Conservation (phyloP, 2,113 vertebrate genomes). For the Ceuthmochares aereus region DNA sequence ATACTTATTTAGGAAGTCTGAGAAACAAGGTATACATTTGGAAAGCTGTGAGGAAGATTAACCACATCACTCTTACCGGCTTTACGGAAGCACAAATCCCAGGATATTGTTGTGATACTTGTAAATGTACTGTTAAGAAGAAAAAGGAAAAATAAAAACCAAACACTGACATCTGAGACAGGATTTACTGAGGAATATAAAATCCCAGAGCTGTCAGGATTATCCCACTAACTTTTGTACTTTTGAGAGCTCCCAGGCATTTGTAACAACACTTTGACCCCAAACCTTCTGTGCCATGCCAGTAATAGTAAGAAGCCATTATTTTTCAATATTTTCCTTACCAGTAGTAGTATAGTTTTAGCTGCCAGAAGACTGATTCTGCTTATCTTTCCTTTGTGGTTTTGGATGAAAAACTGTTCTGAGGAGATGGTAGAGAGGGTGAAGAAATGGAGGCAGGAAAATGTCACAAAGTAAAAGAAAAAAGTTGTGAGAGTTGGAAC, state of each 20-base stretch:
- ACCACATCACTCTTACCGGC: background rate
- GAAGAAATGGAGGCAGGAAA: background rate
- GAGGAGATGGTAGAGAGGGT: background rate
- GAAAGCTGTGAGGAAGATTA: conserved; percentile 10
- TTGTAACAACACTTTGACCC: background rate
- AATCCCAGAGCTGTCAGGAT: conserved; percentile 29
- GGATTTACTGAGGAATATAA: conserved; percentile 7
- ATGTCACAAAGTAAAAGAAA: background rate
- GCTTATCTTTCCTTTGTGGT: background rate
- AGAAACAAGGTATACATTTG: background rate
- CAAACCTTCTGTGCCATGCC: background rate
- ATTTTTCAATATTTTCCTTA: background rate
- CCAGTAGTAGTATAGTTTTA: background rate
- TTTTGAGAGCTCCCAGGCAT: background rate
- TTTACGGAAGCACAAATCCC: conserved; percentile 12
- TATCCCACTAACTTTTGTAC: background rate
- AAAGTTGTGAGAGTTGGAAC: background rate
- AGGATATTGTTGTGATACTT: conserved; percentile 21
- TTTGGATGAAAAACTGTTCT: background rate
- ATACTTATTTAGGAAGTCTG: background rate
- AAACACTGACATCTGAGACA: conserved; percentile 24
- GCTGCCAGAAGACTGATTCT: background rate
- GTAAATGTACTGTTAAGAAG: background rate
- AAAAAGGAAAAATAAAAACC: background rate
- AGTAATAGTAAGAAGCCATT: background rate